phyloP scores from a whole-genome alignment of 2,797 vertebrate species.

The Euphonia xanthogaster region DNA sequence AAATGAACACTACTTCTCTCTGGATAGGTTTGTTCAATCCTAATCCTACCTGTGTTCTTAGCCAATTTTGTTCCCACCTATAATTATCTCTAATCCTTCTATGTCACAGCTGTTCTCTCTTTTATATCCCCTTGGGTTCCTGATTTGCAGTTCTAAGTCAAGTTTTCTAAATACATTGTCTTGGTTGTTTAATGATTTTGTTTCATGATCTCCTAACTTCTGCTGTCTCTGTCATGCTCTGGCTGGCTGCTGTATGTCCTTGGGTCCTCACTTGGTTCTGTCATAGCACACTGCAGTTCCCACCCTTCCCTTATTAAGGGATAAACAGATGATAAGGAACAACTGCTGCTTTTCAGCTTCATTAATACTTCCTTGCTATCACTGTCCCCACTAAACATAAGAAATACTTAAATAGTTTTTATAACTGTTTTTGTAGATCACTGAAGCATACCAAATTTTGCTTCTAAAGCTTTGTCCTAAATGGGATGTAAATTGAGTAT shows the following conservation, averaged over 20 bases:
- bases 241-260: background rate
- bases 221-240: background rate
- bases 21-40: background rate
- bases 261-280: background rate
- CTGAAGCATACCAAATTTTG: slow-evolving; percentile 13
- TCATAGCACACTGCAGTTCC: background rate
- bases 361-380: background rate
- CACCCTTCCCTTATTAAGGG: background rate
- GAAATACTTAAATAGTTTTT: background rate
- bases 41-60: background rate
- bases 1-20: background rate
- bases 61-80: background rate
- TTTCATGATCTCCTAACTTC: background rate
- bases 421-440: background rate
- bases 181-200: background rate
- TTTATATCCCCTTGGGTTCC: background rate
- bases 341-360: background rate
- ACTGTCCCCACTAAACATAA: background rate
- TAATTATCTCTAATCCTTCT: background rate
- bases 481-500: slow-evolving; percentile 26
- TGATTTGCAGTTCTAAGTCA: background rate
- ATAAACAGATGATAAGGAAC: background rate
- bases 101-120: background rate
- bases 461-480: slow-evolving; percentile 38
- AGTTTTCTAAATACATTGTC: background rate